These are phyloP conservation scores for Heliconius cydno DNA, from an alignment of 2,888 invertebrate genomes.

Conservation along the genomic window DNA sequence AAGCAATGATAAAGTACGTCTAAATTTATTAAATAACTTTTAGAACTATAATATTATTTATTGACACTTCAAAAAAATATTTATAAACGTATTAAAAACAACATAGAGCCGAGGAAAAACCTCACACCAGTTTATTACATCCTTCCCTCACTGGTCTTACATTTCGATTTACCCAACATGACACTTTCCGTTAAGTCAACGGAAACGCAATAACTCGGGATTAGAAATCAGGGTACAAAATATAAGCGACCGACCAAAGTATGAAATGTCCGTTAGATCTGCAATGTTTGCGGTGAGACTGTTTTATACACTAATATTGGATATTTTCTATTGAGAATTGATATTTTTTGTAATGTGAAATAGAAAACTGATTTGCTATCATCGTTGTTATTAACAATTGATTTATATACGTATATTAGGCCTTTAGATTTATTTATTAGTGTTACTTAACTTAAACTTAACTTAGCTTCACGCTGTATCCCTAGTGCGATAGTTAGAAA, in stretches of 20 bases:
- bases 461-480: no score
- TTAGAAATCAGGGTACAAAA: conserved; percentile 31
- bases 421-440: no score
- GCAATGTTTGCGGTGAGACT: conserved; percentile 3
- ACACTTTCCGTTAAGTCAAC: conserved; percentile 33
- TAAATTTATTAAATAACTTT: not conserved
- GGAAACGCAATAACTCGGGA: conserved; percentile 41
- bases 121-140: conserved; percentile 25
- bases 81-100: not conserved
- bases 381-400: no score
- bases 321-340: conserved; percentile 2
- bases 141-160: conserved; percentile 22
- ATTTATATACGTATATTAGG: no score
- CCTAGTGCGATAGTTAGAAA: no score
- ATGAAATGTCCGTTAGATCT: conserved; percentile 6
- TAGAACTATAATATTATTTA: not conserved
- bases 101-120: not conserved
- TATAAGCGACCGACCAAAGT: conserved; percentile 9
- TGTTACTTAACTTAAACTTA: no score
- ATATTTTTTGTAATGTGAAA: not conserved
- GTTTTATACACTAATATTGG: conserved; percentile 15
- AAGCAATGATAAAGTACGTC: not conserved
- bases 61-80: not conserved
- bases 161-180: conserved; percentile 30
- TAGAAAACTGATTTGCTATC: not conserved